Evolutionary conservation across 2,113 vertebrate genomes (phyloP).

Genomic region (Tupaia tana): DNA sequence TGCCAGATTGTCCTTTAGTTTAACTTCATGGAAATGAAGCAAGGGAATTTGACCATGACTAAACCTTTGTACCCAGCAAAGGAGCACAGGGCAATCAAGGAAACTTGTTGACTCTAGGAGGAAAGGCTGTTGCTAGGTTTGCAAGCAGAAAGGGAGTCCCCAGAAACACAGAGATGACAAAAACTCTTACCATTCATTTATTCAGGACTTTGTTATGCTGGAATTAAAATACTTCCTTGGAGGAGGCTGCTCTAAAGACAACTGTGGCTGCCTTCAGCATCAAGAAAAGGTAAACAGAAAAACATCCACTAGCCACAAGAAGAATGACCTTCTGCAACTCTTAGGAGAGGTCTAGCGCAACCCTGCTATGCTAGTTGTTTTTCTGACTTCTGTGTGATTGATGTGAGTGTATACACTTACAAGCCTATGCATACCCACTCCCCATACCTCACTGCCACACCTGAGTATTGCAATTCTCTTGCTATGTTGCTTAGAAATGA

Average conservation of each 20-base stretch:
- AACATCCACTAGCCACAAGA: background rate
- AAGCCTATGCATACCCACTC: background rate
- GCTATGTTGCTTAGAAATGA: background rate
- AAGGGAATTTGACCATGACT: conserved; percentile 45
- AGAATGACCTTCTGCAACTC: background rate
- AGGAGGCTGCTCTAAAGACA: background rate
- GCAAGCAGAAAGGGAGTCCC: background rate
- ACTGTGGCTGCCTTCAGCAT: background rate
- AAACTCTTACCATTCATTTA: conserved; percentile 13
- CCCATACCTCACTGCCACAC: background rate
- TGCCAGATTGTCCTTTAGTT: conserved; percentile 48
- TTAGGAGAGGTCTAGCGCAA: background rate
- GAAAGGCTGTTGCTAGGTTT: background rate
- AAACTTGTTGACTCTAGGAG: background rate
- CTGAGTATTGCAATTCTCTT: background rate
- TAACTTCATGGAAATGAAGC: conserved; percentile 45
- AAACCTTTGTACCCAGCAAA: conserved; percentile 30
- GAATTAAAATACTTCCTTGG: conserved; percentile 1
- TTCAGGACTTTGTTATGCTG: background rate
- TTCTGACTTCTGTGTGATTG: background rate
- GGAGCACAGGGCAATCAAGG: background rate
- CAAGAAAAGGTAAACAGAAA: background rate
- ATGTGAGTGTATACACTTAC: background rate
- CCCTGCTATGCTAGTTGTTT: background rate
- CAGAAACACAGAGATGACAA: background rate